Evolutionary conservation across 2,113 vertebrate species (phyloP).

Genomic region (Mesembrinibis cayennensis): DNA sequence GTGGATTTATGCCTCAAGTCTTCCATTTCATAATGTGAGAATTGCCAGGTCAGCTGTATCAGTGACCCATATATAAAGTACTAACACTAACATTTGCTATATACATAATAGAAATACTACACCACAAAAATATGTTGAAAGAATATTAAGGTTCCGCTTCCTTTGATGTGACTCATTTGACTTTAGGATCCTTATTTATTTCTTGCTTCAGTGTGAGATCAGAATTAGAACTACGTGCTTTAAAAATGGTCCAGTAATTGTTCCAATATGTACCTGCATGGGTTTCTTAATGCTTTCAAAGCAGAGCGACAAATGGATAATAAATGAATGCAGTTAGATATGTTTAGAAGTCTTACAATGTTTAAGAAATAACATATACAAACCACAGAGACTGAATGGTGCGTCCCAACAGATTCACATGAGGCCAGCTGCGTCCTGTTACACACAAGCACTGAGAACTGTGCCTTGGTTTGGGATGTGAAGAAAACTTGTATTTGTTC

Average conservation of each 20-base stretch:
- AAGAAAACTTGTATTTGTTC: constrained; percentile 61
- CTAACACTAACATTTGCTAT: neutral
- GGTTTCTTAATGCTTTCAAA: constrained; percentile 12
- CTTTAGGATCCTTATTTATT: neutral
- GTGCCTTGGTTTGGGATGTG: constrained; percentile 47
- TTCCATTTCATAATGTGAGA: neutral
- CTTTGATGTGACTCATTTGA: constrained; percentile 9
- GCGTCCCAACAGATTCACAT: constrained; percentile 54
- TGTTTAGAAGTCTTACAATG: neutral
- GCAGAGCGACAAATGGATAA: neutral
- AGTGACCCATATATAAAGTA: neutral
- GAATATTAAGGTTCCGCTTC: neutral
- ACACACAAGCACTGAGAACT: constrained; percentile 66
- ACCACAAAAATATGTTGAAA: neutral
- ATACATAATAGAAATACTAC: neutral
- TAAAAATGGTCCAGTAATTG: constrained; percentile 12
- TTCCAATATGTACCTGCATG: neutral
- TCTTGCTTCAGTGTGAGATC: neutral
- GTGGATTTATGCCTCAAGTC: neutral
- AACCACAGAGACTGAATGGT: constrained; percentile 53
- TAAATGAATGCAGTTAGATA: neutral
- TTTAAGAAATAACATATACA: constrained; percentile 48
- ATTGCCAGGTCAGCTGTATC: neutral
- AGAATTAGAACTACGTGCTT: neutral
- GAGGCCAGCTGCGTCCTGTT: constrained; percentile 35